Base-by-base conservation (phyloP, 2,113 vertebrate genomes). In the Alligator sinensis region DNA sequence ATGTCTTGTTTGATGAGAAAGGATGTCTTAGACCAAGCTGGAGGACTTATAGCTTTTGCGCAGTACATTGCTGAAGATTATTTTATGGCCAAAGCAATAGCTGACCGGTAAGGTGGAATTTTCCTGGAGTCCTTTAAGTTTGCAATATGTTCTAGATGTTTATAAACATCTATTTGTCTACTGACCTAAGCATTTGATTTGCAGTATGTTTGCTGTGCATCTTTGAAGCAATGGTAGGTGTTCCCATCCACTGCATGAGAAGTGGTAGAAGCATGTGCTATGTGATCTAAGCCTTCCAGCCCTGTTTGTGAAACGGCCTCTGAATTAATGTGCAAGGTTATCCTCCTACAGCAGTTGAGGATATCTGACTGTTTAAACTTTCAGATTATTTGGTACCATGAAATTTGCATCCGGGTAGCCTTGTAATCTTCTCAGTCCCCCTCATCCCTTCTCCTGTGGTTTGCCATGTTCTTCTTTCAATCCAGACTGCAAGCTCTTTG, bases 1-100 rank as follows among this genome's bases (percentile, higher is more conserved):
- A 99, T 99, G 99, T 99, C 99, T 3, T 99, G 99, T 91, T 97
- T 99, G 91, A 99, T 99, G 99, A 99, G 99, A 94, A 99, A 99
- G 89, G 99, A 99, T 54, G 98, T 99, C 64, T 92, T 99, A 96
- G 99, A 99, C 84, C 99, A 99, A 97, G 99, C 99, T 4, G 99
- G 99, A 3, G 99, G 99, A 7, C 97, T 99, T 74, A 99, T 99
- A 34, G 98, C 99, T 74, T 99, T 99, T 93, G 99, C 99, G 55
- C 99, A 99, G 18, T 99, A 99, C 96, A 99, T 99, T 88, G 99
- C 99, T 19, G 99, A 99, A 97, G 99, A 99, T 96, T 99, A 99
- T 95, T 99, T 99, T 96, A 99, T 99, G 99, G 99, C 99, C 74
- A 99, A 99, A 97, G 99, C 99, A 72, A 99, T 99, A 91, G 99